These are phyloP conservation scores for Mylabris phalerata DNA, from an alignment of 1,140 invertebrate species.

Conservation along the genomic window DNA sequence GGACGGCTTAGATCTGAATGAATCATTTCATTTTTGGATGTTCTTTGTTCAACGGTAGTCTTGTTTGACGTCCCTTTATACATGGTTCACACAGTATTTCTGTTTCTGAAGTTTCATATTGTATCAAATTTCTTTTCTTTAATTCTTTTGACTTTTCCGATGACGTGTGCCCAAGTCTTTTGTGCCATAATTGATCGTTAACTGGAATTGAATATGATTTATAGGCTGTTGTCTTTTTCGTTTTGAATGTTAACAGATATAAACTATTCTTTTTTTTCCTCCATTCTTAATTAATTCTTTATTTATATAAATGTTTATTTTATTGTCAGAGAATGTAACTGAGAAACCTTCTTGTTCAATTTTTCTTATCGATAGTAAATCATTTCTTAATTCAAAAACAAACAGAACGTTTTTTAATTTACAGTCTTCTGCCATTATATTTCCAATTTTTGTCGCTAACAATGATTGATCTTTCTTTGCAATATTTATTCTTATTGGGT, in stretches of 20 bases:
- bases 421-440: slow-evolving; percentile 17
- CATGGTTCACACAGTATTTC: no score
- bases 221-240: not conserved
- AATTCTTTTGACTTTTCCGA: no score
- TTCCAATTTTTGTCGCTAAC: slow-evolving; percentile 21
- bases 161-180: no score
- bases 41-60: no score
- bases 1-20: no score
- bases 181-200: no score
- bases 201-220: not conserved
- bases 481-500: not conserved
- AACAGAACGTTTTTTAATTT: slow-evolving; percentile 1
- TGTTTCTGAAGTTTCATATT: no score
- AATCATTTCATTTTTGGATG: no score
- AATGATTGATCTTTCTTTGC: no score
- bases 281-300: not conserved
- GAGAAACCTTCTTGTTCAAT: slow-evolving; percentile 6
- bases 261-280: not conserved
- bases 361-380: slow-evolving; percentile 6
- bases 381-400: not conserved
- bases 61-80: no score
- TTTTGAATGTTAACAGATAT: slow-evolving; percentile 3
- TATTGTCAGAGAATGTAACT: not conserved
- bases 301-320: not conserved
- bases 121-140: no score